Conservation (phyloP, 2,113 vertebrate genomes). For the Tautogolabrus adspersus region DNA sequence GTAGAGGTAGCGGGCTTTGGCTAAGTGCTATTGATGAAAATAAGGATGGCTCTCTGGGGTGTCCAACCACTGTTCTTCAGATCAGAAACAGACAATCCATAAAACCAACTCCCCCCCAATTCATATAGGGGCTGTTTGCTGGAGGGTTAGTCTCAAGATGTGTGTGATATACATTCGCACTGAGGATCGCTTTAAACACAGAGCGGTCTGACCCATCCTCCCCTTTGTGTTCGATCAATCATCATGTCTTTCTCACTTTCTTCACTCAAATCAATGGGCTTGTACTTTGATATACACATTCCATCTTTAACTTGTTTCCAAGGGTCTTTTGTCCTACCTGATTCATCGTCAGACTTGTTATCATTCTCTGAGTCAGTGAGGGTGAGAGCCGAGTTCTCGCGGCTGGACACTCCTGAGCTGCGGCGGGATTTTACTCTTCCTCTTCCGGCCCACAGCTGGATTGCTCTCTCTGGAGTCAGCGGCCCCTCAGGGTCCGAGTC, state of each 20-base stretch:
- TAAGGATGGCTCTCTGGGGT: conserved; percentile 56
- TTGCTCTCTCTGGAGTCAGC: conserved; percentile 93
- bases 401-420: conserved; percentile 93
- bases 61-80: conserved; percentile 59
- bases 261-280: not conserved
- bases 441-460: conserved; percentile 90
- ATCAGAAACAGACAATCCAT: conserved; percentile 70
- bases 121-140: conserved; percentile 39
- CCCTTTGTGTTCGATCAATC: conserved; percentile 10
- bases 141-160: conserved; percentile 12
- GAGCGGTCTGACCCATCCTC: not conserved
- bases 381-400: conserved; percentile 93
- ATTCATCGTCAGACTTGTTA: conserved; percentile 93
- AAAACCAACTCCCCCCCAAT: conserved; percentile 46
- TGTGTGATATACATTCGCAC: conserved; percentile 8
- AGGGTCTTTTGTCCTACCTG: conserved; percentile 84
- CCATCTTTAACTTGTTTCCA: not conserved
- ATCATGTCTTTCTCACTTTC: not conserved
- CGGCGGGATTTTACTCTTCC: conserved; percentile 90
- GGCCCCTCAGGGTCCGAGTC: conserved; percentile 95
- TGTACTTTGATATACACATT: not conserved
- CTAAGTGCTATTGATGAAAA: conserved; percentile 73
- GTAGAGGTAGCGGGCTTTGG: conserved; percentile 49
- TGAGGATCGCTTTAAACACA: not conserved
- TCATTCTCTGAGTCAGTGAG: conserved; percentile 96